These are phyloP conservation scores for Oreohelix idahoensis DNA, from an alignment of 1,140 invertebrate genomes.

Conservation along the genomic window DNA sequence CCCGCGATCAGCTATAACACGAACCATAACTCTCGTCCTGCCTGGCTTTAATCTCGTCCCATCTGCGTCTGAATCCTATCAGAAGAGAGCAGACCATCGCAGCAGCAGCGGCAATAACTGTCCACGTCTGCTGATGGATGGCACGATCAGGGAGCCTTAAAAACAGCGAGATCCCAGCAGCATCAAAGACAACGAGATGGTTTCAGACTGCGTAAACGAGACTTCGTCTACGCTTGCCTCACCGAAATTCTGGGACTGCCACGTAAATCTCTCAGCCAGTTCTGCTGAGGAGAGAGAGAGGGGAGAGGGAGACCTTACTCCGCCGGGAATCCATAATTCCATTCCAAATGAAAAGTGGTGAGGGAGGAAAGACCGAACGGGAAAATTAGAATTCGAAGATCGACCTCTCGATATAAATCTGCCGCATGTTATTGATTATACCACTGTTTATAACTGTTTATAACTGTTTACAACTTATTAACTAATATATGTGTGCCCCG, in stretches of 20 bases:
- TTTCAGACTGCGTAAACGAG: constrained; percentile 8
- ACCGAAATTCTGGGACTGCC: background rate
- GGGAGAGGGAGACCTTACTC: background rate
- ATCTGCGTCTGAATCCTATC: constrained; percentile 29
- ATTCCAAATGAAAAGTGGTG: background rate
- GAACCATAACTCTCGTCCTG: constrained; percentile 29
- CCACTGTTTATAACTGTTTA: too few relatives aligned
- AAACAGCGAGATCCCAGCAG: constrained; percentile 14
- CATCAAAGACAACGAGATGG: constrained; percentile 18
- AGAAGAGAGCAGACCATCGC: constrained; percentile 12
- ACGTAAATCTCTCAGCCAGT: background rate
- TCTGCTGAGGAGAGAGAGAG: background rate
- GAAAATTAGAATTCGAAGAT: background rate
- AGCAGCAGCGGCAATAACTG: constrained; percentile 2
- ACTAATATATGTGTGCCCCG: too few relatives aligned
- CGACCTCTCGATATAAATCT: background rate
- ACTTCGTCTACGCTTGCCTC: background rate
- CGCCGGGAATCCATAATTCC: background rate
- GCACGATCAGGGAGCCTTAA: constrained; percentile 12
- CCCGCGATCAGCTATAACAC: constrained; percentile 12
- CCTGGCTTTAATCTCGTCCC: constrained; percentile 19
- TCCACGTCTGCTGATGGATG: constrained; percentile 19
- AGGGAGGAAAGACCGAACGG: too few relatives aligned
- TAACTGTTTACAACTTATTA: too few relatives aligned
- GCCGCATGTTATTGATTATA: background rate